phyloP scores from a whole-genome alignment of 2,797 vertebrate genomes.

The Agapornis canus region DNA sequence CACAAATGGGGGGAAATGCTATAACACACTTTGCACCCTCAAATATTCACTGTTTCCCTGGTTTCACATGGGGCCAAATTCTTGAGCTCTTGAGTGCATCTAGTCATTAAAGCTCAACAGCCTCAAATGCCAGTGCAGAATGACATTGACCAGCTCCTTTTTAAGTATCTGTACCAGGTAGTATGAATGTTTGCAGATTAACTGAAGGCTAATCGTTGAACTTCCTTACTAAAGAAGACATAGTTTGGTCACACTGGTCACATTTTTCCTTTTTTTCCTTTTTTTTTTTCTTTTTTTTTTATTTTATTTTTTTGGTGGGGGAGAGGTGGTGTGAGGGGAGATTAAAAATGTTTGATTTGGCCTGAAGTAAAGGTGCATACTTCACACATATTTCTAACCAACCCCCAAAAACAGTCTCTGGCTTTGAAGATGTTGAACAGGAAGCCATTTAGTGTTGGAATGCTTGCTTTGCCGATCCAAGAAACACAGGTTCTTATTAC shows the following conservation, averaged over 20 bases:
- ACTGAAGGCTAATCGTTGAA: slow-evolving; percentile 72
- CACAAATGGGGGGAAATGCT: slow-evolving; percentile 37
- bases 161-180: slow-evolving; percentile 71
- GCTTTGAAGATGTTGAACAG: slow-evolving; percentile 90
- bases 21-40: slow-evolving; percentile 51
- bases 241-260: slow-evolving; percentile 70
- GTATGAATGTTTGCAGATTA: slow-evolving; percentile 74
- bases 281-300: slow-evolving; percentile 55
- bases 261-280: slow-evolving; percentile 25
- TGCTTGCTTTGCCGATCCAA: slow-evolving; percentile 87
- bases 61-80: slow-evolving; percentile 16
- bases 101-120: slow-evolving; percentile 19
- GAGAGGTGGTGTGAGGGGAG: neutral
- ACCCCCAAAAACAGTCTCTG: slow-evolving; percentile 82
- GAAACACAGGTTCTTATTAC: slow-evolving; percentile 85
- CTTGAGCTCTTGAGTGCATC: slow-evolving; percentile 24
- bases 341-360: slow-evolving; percentile 94
- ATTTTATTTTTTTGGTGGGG: neutral
- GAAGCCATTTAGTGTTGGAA: slow-evolving; percentile 95
- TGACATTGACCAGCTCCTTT: slow-evolving; percentile 59
- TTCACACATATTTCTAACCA: slow-evolving; percentile 90
- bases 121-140: slow-evolving; percentile 37
- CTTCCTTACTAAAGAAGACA: slow-evolving; percentile 78
- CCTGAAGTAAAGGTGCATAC: slow-evolving; percentile 85
- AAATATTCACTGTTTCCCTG: slow-evolving; percentile 54